Percentiles rank a stretch among this genome's conserved stretches.
These are phyloP conservation scores for Myoxocephalus aenaeus DNA, from an alignment of 2,797 vertebrate species.

Conservation along the genomic window DNA sequence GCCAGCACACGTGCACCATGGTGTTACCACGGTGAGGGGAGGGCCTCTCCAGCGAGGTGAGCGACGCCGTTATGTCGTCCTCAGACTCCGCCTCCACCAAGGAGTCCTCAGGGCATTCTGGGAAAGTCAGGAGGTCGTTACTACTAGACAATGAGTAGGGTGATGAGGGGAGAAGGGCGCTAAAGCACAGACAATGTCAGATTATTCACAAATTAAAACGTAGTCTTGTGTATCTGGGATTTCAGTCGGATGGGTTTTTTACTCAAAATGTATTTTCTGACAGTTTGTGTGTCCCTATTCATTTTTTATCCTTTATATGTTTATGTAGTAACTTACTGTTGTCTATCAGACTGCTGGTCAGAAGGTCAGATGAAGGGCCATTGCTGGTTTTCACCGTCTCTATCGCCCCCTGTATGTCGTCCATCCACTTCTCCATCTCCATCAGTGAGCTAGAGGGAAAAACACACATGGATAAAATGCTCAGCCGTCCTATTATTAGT, in stretches of 20 bases:
- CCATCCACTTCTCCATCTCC: conserved; percentile 98
- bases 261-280: background rate
- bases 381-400: conserved; percentile 91
- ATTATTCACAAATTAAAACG: conserved; percentile 39
- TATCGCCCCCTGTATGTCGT: conserved; percentile 94
- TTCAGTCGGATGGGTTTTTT: background rate
- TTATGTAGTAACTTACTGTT: conserved; percentile 83
- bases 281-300: background rate
- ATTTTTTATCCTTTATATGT: background rate
- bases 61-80: conserved; percentile 91
- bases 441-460: conserved; percentile 81
- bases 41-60: conserved; percentile 90
- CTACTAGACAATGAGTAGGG: conserved; percentile 60
- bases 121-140: conserved; percentile 83
- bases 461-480: conserved; percentile 13
- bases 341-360: conserved; percentile 88
- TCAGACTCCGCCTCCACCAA: conserved; percentile 94
- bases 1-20: conserved; percentile 99
- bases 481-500: conserved; percentile 6
- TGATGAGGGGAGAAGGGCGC: conserved; percentile 55
- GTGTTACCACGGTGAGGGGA: conserved; percentile 96
- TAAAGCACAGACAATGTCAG: conserved; percentile 65
- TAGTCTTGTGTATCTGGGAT: background rate
- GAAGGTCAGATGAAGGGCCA: conserved; percentile 85
- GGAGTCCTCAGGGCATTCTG: conserved; percentile 93